A percentile compares a stretch with the other conserved stretches of the same genome.
phyloP scores from a whole-genome alignment of 35 echinoderm and acorn worm species.

The Ophioderma brevispina region DNA sequence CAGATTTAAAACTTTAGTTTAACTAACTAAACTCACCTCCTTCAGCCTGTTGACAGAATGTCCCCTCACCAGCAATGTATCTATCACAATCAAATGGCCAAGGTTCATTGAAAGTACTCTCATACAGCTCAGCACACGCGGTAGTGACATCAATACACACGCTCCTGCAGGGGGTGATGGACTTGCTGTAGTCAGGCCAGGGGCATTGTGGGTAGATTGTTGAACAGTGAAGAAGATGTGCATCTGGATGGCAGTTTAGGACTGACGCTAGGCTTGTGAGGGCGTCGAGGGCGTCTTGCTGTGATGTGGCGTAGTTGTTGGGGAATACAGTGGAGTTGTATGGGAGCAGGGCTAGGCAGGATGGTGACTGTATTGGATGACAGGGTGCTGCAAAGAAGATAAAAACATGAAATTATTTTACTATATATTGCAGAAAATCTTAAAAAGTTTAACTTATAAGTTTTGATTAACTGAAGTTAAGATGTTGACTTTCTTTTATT shows the following conservation, averaged over 20 bases:
- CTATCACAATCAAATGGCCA: background rate
- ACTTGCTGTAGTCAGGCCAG: background rate
- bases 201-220: conserved; percentile 25
- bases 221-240: background rate
- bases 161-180: background rate
- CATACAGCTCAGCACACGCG: background rate
- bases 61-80: background rate
- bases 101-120: background rate
- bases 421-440: too few relatives aligned
- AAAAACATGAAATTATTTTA: background rate
- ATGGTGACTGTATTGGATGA: background rate
- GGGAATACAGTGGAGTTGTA: conserved; percentile 11
- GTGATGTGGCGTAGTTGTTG: background rate
- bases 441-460: too few relatives aligned
- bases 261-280: background rate
- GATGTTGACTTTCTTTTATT: too few relatives aligned
- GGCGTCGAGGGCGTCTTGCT: background rate
- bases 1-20: too few relatives aligned
- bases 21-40: too few relatives aligned
- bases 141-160: background rate
- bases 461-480: too few relatives aligned
- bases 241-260: background rate
- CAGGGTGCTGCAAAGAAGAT: background rate
- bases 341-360: background rate
- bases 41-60: background rate